Base-by-base conservation (phyloP, 1,140 invertebrate genomes). In the Psix sp. region DNA sequence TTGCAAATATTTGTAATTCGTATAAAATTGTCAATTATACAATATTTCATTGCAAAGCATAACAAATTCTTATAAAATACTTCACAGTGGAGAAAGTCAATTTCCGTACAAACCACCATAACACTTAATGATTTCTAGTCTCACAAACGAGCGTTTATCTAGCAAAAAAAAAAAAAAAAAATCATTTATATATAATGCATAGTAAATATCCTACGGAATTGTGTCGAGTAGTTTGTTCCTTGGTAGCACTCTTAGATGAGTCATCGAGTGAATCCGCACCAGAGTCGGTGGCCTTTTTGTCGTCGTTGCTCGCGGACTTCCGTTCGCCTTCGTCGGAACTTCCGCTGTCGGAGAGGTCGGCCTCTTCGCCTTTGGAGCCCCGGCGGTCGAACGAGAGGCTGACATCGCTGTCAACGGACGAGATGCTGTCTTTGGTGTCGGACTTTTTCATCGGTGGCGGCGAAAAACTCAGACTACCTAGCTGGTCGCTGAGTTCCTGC, bases 261-360 rank as follows among this genome's bases (percentile, higher is more conserved):
- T 82, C 80, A 4, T 81, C 78, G 14, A 73, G 40, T 0, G 68
- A 78, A 48, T 74, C 79, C 0, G 73, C 71, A 0, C 82, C 82
- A 2, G 80, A 82, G 7, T 83, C 80, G 13, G 46, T 65, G 17
- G 20, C 80, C 54, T 39, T 87, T 33, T 11, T 82, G 31, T 73
- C 42, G 7, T 26, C 14, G 11, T 13, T 11, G n/a, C 11, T 62
- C 51, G 7, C 52, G 26, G 57, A 46, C 33, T 75, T 81, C 13
- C 49, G 89, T 73, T 92, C 91, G 74, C 90, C 91, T n/a, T n/a
- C n/a, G 56, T 91, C 91, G 40, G 91, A 92, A 79, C 82, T 92
- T 89, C 70, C 90, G 65, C 88, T 88, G 80, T 93, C 92, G 4
- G 91, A 92, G 5, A 90, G 77, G 77, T 93, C 91, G 5, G 89